Conservation (phyloP, 2,888 invertebrate genomes). For the Schizotus pectinicornis region DNA sequence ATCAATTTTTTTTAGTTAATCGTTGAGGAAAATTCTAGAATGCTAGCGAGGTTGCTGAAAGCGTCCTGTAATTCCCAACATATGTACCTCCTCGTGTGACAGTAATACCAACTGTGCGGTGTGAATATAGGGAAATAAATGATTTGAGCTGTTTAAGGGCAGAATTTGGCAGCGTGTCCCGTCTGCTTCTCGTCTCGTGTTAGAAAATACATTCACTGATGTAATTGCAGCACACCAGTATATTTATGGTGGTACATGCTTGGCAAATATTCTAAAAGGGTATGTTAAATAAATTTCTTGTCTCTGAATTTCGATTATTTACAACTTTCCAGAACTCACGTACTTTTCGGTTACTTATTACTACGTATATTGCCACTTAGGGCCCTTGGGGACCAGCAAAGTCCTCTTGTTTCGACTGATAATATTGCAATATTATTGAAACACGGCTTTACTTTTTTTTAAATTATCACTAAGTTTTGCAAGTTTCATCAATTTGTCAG, state of each 20-base stretch:
- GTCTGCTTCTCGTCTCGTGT: conserved; percentile 22
- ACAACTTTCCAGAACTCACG: conserved; percentile 27
- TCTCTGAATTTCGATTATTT: conserved; percentile 40
- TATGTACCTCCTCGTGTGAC: conserved; percentile 10
- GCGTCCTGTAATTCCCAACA: too few species aligned
- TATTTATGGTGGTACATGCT: conserved; percentile 29
- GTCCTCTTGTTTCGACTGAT: too few species aligned
- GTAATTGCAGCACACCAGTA: conserved; percentile 26
- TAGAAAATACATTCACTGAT: conserved; percentile 29
- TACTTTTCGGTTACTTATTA: conserved; percentile 28
- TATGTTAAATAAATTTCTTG: conserved; percentile 40
- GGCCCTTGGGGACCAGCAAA: conserved; percentile 16
- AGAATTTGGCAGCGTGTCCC: conserved; percentile 23
- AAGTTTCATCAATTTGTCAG: conserved; percentile 12
- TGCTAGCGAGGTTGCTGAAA: too few species aligned
- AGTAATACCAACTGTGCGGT: conserved; percentile 26
- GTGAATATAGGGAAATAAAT: conserved; percentile 23
- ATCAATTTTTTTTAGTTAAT: too few species aligned
- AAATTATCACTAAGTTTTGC: too few species aligned
- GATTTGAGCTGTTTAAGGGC: conserved; percentile 23
- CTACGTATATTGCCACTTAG: conserved; percentile 13
- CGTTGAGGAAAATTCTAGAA: too few species aligned
- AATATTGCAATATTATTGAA: too few species aligned
- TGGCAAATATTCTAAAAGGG: conserved; percentile 35
- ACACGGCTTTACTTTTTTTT: too few species aligned